Evolutionary conservation across 64 coral and sea anemone species (phyloP).

Genomic region (Porites lutea): DNA sequence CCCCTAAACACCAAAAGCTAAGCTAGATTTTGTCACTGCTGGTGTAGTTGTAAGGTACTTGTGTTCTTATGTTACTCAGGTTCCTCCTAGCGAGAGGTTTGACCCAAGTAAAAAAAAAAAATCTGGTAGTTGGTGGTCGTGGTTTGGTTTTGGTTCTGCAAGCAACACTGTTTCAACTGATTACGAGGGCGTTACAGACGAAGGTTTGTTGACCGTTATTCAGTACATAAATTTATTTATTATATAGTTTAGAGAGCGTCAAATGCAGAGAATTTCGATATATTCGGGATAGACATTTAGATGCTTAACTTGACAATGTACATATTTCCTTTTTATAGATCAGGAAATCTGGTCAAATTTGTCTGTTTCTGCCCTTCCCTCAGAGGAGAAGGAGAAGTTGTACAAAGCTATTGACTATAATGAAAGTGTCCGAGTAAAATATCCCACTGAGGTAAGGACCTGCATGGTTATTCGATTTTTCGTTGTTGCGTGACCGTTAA

Average conservation of each 20-base stretch:
- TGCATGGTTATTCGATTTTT: too few relatives aligned
- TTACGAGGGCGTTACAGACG: background rate
- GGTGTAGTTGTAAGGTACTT: too few relatives aligned
- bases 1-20: too few relatives aligned
- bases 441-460: slow-evolving; percentile 57
- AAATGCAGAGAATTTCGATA: background rate
- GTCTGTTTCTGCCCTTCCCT: slow-evolving; percentile 52
- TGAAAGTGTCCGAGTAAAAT: slow-evolving; percentile 67
- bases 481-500: too few relatives aligned
- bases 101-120: background rate
- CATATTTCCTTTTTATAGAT: background rate
- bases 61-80: background rate
- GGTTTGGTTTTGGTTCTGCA: slow-evolving; percentile 44
- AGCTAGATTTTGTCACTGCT: too few relatives aligned
- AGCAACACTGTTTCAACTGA: background rate
- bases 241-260: background rate
- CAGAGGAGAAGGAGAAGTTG: slow-evolving; percentile 70
- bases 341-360: slow-evolving; percentile 33
- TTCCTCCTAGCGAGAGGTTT: slow-evolving; percentile 43
- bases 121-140: background rate
- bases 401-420: slow-evolving; percentile 80
- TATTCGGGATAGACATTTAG: background rate
- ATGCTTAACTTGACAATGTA: background rate
- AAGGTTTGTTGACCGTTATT: background rate
- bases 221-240: background rate